Conservation (phyloP, 1,140 invertebrate genomes). For the Hirudo medicinalis region DNA sequence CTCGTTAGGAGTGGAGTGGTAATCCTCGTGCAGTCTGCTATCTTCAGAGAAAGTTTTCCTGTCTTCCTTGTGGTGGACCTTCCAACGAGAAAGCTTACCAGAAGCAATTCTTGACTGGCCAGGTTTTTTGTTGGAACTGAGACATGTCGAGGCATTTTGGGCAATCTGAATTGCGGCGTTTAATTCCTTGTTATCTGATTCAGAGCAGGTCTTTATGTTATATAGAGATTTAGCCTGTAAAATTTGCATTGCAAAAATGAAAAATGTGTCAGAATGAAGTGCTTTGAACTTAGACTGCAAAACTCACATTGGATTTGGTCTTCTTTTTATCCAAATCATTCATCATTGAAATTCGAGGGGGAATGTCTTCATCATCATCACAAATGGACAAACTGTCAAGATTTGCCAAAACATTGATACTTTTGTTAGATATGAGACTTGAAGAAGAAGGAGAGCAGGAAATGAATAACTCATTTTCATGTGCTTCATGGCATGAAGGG, state of each 20-base stretch:
- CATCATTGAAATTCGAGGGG: neutral
- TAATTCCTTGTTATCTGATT: neutral
- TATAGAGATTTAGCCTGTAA: neutral
- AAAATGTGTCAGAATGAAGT: neutral
- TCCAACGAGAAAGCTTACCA: no score
- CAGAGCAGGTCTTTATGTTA: neutral
- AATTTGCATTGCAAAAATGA: neutral
- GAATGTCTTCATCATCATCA: neutral
- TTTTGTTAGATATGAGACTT: neutral
- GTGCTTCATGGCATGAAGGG: no score
- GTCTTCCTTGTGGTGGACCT: conserved; percentile 1
- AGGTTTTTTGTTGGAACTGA: neutral
- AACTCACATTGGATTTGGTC: neutral
- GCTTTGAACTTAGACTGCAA: neutral
- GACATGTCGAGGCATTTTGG: neutral
- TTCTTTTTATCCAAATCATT: neutral
- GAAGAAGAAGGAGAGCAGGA: neutral
- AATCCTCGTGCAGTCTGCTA: neutral
- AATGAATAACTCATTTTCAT: no score
- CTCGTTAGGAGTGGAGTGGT: neutral
- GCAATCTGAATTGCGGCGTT: neutral
- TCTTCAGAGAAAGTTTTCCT: conserved; percentile 4
- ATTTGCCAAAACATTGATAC: neutral
- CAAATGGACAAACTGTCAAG: neutral
- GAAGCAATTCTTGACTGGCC: neutral